Conservation (phyloP, 2,888 invertebrate species). For the Ophonus ardosiacus region DNA sequence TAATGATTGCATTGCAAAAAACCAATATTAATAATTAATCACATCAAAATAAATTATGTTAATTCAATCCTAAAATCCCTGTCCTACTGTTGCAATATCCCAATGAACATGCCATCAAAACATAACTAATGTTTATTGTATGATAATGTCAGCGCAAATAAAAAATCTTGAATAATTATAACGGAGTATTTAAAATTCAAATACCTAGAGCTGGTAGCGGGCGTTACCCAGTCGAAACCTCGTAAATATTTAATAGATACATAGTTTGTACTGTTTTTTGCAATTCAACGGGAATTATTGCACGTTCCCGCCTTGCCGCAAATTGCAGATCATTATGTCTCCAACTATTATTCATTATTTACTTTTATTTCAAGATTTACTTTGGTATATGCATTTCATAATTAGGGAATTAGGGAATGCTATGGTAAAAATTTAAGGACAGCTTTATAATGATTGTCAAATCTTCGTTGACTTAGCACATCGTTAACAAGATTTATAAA, state of each 20-base stretch:
- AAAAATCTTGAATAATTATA: conserved; percentile 54
- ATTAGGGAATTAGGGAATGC: too few species aligned
- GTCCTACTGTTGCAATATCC: background rate
- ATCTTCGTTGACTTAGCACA: too few species aligned
- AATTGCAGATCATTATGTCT: conserved; percentile 33
- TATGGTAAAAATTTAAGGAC: too few species aligned
- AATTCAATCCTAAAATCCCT: background rate
- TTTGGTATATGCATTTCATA: too few species aligned
- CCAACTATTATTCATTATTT: conserved; percentile 10
- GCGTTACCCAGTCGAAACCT: conserved; percentile 14
- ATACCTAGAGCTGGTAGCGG: conserved; percentile 20
- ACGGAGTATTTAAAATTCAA: conserved; percentile 51
- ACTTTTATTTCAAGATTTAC: too few species aligned
- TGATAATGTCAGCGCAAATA: conserved; percentile 32
- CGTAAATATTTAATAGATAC: conserved; percentile 56
- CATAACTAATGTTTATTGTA: conserved; percentile 48
- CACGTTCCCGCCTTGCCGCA: background rate
- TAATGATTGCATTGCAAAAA: background rate
- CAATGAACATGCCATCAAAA: conserved; percentile 2
- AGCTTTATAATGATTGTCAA: too few species aligned
- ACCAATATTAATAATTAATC: background rate
- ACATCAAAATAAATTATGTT: background rate
- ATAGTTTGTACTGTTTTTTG: background rate
- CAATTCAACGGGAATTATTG: conserved; percentile 6
- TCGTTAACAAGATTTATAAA: too few species aligned